These are phyloP conservation scores for Caerostris extrusa DNA, from an alignment of 1,140 invertebrate genomes.

Conservation along the genomic window DNA sequence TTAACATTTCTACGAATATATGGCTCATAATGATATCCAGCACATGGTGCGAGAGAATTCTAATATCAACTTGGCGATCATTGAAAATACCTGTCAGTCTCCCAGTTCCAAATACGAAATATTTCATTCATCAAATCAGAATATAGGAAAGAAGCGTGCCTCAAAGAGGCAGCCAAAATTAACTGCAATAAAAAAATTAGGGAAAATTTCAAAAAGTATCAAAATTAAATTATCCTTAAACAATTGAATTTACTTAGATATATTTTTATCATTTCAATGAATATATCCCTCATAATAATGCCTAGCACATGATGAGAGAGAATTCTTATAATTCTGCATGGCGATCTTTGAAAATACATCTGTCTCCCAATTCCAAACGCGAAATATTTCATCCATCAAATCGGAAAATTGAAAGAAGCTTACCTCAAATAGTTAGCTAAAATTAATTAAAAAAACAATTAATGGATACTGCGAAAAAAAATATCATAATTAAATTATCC, in stretches of 20 bases:
- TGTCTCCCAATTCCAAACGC: neutral
- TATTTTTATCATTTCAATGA: too few relatives aligned
- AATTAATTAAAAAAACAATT: neutral
- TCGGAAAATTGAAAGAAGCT: neutral
- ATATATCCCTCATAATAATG: neutral
- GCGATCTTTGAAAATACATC: neutral
- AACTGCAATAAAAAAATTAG: too few relatives aligned
- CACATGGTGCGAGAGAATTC: neutral
- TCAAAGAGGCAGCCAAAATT: too few relatives aligned
- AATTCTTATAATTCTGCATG: neutral
- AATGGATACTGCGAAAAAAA: too few relatives aligned
- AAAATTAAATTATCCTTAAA: too few relatives aligned
- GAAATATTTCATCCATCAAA: neutral
- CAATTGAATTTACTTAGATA: too few relatives aligned
- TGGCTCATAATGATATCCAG: neutral
- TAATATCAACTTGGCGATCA: neutral
- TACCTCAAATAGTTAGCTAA: neutral
- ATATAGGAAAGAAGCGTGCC: neutral
- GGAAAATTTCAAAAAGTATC: too few relatives aligned
- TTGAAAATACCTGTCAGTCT: neutral
- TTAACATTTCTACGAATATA: too few relatives aligned
- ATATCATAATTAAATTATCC: too few relatives aligned
- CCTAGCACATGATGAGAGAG: neutral
- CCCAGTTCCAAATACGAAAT: neutral
- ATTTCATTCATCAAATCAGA: neutral